phyloP scores from a whole-genome alignment of 2,888 invertebrate species.

The Meiosimyza decipiens region DNA sequence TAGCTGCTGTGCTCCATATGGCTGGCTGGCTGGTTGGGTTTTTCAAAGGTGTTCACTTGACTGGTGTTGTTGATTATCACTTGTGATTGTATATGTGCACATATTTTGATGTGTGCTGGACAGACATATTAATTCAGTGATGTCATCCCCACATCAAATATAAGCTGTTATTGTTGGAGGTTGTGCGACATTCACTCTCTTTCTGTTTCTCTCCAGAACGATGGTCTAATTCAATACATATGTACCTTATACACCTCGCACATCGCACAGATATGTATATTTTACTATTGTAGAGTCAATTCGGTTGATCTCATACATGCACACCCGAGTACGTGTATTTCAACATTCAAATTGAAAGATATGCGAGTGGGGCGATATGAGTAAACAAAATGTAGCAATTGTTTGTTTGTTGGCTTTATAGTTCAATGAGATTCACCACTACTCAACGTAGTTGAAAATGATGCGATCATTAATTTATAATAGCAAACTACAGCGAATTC shows the following conservation, averaged over 20 bases:
- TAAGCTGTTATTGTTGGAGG: constrained; percentile 21
- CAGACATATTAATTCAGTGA: constrained; percentile 32
- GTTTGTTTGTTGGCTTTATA: neutral
- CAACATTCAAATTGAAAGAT: neutral
- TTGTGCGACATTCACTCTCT: neutral
- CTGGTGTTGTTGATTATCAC: constrained; percentile 14
- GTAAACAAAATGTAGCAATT: constrained; percentile 29
- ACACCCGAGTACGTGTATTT: neutral
- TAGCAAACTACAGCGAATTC: neutral
- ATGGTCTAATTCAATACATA: constrained; percentile 24
- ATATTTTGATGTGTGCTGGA: neutral
- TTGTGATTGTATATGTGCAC: constrained; percentile 10
- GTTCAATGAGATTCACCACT: constrained; percentile 13
- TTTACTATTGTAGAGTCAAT: too few relatives aligned
- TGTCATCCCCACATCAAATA: constrained; percentile 30
- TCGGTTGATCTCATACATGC: neutral
- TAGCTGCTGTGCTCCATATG: neutral
- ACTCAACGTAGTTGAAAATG: constrained; percentile 14
- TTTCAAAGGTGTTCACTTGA: constrained; percentile 19
- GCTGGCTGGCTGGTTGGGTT: neutral
- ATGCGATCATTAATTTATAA: constrained; percentile 26
- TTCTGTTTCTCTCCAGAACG: constrained; percentile 19
- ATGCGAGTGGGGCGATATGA: constrained; percentile 14
- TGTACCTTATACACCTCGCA: neutral
- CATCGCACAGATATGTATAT: constrained; percentile 2